These are phyloP conservation scores for Solenopsis fugax DNA, from an alignment of 1,140 invertebrate species.

Conservation along the genomic window DNA sequence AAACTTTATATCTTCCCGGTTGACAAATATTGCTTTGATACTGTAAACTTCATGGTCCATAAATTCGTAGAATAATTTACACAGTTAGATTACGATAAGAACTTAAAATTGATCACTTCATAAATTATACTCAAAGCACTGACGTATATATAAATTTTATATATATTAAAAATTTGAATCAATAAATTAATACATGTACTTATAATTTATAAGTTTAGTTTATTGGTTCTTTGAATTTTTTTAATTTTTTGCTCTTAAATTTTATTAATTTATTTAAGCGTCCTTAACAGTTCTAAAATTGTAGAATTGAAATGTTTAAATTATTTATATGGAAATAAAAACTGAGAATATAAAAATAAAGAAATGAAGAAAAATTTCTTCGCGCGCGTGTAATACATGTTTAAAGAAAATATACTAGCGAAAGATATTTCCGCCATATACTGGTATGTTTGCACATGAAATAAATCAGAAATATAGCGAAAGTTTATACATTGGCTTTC, in stretches of 20 bases:
- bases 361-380: not conserved
- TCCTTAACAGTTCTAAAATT: not conserved
- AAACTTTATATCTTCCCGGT: constrained; percentile 59
- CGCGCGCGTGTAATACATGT: not conserved
- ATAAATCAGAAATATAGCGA: constrained; percentile 2
- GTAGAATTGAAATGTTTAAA: not conserved
- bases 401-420: not conserved
- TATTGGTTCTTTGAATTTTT: not conserved
- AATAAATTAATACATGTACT: not conserved
- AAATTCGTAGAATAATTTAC: constrained; percentile 36
- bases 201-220: not conserved
- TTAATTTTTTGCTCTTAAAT: not conserved
- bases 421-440: not conserved
- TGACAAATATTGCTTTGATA: constrained; percentile 56
- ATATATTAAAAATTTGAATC: not conserved
- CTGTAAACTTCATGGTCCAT: constrained; percentile 25
- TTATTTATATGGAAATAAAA: not conserved
- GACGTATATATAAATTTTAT: not conserved
- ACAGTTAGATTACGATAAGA: constrained; percentile 24
- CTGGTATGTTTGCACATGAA: constrained; percentile 6
- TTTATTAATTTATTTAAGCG: not conserved
- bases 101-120: not conserved
- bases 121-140: not conserved
- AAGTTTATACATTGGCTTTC: constrained; percentile 23
- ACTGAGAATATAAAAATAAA: not conserved